These are phyloP conservation scores for Paguma larvata DNA, from an alignment of 2,797 vertebrate species.

Conservation along the genomic window DNA sequence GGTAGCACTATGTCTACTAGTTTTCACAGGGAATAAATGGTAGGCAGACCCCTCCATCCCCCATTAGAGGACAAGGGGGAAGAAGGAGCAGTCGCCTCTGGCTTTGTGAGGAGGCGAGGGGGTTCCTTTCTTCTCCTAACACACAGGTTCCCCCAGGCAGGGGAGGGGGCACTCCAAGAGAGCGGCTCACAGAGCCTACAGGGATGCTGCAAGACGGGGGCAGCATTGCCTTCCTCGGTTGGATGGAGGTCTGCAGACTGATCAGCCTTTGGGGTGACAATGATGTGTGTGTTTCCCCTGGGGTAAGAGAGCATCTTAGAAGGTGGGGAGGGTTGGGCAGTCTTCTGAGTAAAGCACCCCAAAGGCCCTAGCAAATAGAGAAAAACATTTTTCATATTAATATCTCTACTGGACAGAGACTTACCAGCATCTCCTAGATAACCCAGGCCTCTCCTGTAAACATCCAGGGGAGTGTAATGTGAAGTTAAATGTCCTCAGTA, in stretches of 20 bases:
- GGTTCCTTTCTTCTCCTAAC: not conserved
- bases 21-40: not conserved
- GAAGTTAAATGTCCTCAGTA: not conserved
- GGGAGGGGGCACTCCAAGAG: not conserved
- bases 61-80: not conserved
- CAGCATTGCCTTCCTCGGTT: not conserved
- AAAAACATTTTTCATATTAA: not conserved
- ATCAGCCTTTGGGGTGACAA: not conserved
- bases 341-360: not conserved
- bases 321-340: not conserved
- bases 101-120: not conserved
- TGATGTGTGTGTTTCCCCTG: not conserved
- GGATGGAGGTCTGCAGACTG: not conserved
- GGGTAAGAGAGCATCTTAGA: not conserved
- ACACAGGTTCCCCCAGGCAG: not conserved
- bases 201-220: accelerated
- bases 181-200: not conserved
- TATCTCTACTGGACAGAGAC: not conserved
- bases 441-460: not conserved
- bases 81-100: not conserved
- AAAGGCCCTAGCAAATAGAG: not conserved
- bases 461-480: not conserved
- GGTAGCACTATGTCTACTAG: accelerated
- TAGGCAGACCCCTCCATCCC: not conserved
- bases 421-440: not conserved